Evolutionary conservation across 2,113 vertebrate genomes (phyloP).

Genomic region (Chauna torquata): DNA sequence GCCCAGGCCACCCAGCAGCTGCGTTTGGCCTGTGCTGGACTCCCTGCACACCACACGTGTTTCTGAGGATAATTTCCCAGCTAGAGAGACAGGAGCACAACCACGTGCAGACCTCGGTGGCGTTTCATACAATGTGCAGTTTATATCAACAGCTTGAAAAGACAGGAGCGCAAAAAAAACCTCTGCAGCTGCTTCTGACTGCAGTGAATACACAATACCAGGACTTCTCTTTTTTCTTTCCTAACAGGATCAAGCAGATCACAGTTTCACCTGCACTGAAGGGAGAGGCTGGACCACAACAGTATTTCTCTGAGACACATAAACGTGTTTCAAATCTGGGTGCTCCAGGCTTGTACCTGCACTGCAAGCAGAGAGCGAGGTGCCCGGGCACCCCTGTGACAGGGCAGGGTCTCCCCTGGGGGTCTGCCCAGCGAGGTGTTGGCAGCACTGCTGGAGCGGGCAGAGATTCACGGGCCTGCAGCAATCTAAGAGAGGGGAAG

Average conservation of each 20-base stretch:
- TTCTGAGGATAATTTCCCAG: not conserved
- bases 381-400: not conserved
- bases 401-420: not conserved
- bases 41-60: not conserved
- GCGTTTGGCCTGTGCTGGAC: accelerated
- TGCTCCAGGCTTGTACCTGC: not conserved
- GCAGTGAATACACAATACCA: not conserved
- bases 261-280: not conserved
- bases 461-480: not conserved
- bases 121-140: not conserved
- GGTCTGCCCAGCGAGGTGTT: not conserved
- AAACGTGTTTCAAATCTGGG: not conserved
- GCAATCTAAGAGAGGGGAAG: not conserved
- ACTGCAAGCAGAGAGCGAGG: not conserved
- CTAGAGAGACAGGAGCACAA: not conserved
- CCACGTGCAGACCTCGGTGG: not conserved
- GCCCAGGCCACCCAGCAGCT: not conserved
- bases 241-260: not conserved
- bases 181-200: constrained; percentile 6
- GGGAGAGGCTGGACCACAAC: not conserved
- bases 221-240: not conserved
- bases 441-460: not conserved
- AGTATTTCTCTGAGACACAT: not conserved
- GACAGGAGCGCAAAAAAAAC: not conserved
- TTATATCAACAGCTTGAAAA: not conserved